Percentiles rank a stretch among this genome's conserved stretches.
These are phyloP conservation scores for Cephus cinctus DNA, from an alignment of 1,140 invertebrate genomes.

Conservation along the genomic window DNA sequence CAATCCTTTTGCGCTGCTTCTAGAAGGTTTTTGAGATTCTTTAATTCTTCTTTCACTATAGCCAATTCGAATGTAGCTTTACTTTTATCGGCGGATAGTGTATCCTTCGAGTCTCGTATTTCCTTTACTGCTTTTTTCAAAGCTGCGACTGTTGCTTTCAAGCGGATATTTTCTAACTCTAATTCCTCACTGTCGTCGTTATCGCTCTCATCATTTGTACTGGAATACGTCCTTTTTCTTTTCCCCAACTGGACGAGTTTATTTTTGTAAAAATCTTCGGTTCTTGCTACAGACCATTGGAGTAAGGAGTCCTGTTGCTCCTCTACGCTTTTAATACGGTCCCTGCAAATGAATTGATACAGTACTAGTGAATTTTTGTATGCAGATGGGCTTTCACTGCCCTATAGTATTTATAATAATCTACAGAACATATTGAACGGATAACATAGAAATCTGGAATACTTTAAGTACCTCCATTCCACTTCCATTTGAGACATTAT, in stretches of 20 bases:
- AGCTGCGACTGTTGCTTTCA: conserved; percentile 26
- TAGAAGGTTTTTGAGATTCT: conserved; percentile 30
- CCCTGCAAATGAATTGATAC: conserved; percentile 20
- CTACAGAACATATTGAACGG: no score
- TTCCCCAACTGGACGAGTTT: conserved; percentile 30
- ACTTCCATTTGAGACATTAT: conserved; percentile 41
- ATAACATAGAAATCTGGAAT: conserved; percentile 2
- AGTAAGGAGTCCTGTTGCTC: conserved; percentile 39
- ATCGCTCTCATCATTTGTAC: conserved; percentile 14
- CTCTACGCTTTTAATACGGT: conserved; percentile 42
- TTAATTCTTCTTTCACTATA: conserved; percentile 32
- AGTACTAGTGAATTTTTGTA: conserved; percentile 11
- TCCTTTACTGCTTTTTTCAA: conserved; percentile 33
- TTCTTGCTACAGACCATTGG: conserved; percentile 36
- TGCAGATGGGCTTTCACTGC: background rate
- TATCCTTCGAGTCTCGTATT: conserved; percentile 32
- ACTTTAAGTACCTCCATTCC: conserved; percentile 33
- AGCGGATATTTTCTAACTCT: conserved; percentile 30
- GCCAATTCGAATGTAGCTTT: conserved; percentile 35
- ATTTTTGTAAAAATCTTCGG: conserved; percentile 40
- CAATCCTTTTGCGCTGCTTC: conserved; percentile 22
- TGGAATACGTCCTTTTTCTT: conserved; percentile 24
- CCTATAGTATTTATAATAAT: conserved; percentile 5
- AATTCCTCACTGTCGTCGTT: conserved; percentile 27
- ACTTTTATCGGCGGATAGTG: conserved; percentile 31